Evolutionary conservation across 2,797 vertebrate species (phyloP), one percentile per base, ranked within the genome.

Genomic region (Gallirallus australis): DNA sequence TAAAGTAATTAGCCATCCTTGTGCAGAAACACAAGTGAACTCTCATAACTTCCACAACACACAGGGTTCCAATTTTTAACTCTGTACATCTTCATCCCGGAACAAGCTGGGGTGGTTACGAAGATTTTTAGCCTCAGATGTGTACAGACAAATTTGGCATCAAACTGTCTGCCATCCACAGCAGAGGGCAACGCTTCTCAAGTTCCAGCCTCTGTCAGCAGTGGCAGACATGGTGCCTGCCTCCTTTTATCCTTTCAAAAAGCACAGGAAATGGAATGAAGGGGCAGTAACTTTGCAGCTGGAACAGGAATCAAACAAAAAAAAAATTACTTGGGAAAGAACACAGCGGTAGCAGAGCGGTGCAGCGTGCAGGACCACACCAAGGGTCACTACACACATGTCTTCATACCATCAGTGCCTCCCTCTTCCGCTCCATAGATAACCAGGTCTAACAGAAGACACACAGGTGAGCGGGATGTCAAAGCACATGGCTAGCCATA

Each of bases 11-110:
- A 88, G 78, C 6, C 6, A 1, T 53, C 56, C 70, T 76, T 57
- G 30, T 64, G 50, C 84, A 90, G 77, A 90, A 90, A 72, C 59
- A 84, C 35, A 35, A 66, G 56, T n/a, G 35, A 94, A 76, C 90
- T 64, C 71, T 48, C 52, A 8, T 64, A 86, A 60, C 28, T 90
- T 90, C 30, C 47, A 52, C 21, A 84, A 84, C 30, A 40, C 25
- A 45, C 30, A 52, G 39, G 82, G 24, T 61, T 88, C 59, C 31
- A 6, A 50, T 76, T 85, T 31, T 33, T 69, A 65, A 81, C 16
- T 65, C 65, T 13, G 37, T 5, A 57, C n/a, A 47, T 69, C 65
- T 31, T 81, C 48, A 68, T 27, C 76, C 61, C 20, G 39, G 50
- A 90, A 65, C 15, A 63, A 85, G 39, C 19, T 89, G 60, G 47